A percentile compares a stretch with the other conserved stretches of the same genome.
Conservation (phyloP, 2,113 vertebrate species). For the Seriola quinqueradiata region DNA sequence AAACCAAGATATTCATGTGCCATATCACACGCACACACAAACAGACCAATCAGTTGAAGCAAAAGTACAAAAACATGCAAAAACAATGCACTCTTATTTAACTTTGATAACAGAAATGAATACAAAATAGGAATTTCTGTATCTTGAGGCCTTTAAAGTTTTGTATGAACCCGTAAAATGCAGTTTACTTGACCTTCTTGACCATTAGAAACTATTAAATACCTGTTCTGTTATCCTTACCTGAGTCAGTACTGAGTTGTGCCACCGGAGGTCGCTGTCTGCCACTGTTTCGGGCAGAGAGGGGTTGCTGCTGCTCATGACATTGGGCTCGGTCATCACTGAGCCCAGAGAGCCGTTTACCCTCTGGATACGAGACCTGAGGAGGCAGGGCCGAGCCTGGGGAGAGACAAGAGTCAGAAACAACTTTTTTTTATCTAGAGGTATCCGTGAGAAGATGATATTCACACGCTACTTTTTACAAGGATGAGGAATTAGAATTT, state of each 20-base stretch:
- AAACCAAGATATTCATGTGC: not conserved
- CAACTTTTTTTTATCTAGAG: not conserved
- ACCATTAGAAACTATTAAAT: not conserved
- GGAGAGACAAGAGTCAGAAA: not conserved
- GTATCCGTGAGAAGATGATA: not conserved
- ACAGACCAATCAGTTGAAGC: too few species aligned
- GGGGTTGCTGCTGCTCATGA: constrained; percentile 44
- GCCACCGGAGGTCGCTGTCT: constrained; percentile 82
- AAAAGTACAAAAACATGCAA: not conserved
- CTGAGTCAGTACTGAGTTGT: constrained; percentile 77
- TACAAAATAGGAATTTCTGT: not conserved
- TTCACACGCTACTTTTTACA: not conserved
- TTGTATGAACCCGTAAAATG: too few species aligned
- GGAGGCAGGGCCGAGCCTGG: constrained; percentile 66
- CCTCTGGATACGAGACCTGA: constrained; percentile 78
- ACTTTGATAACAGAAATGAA: not conserved
- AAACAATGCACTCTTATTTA: not conserved
- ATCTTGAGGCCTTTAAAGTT: not conserved
- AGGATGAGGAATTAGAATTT: not conserved
- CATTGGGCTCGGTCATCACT: constrained; percentile 77
- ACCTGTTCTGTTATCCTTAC: constrained; percentile 40
- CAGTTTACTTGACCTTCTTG: too few species aligned
- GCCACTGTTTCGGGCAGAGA: constrained; percentile 50
- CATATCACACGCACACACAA: not conserved
- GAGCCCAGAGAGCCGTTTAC: constrained; percentile 80